Base-by-base conservation (phyloP, 2,888 invertebrate species). In the Digitonthophagus gazella region DNA sequence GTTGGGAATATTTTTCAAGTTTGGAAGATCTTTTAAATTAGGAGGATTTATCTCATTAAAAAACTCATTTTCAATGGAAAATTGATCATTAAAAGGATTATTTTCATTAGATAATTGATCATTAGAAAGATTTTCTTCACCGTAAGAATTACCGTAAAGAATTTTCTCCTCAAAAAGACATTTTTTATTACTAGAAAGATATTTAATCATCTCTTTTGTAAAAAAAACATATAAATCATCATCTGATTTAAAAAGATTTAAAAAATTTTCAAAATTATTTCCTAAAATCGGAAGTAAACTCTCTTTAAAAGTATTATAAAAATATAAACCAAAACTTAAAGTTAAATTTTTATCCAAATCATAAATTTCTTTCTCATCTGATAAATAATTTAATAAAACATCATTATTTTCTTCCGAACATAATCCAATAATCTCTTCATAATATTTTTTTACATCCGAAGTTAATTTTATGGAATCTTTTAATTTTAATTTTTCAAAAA, bases 271-370 rank as follows among this genome's bases (percentile, higher is more conserved):
- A 78, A 2, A 2, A 81, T 68, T n/a, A n/a, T n/a, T n/a, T n/a
- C n/a, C n/a, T n/a, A n/a, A n/a, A 63, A 69, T 69, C 11, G 75
- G 73, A 1, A 80, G 69, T 3, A 80, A 63, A 2, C 73, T 71
- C 11, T 77, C 75, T 65, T 76, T 76, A 70, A 81, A 82, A 18
- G 71, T 75, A 16, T 73, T 70, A 28, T 80, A 70, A 16, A 81
- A 74, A 69, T 78, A 81, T 11, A 72, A 66, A 3, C 80, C 80
- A 67, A 77, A 75, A 20, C 67, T 66, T 2, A 76, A 65, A 55
- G 75, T 73, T 20, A 74, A 71, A 5, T 74, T 71, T 20, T 71
- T 73, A 16, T 79, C 76, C 15, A 74, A 65, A 67, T 74, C 71
- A 67, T 73, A 76, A 14, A 79, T 75, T 44, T 65, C 16, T 56